Percentiles rank a stretch among this genome's conserved stretches.
Evolutionary conservation across 2,113 vertebrate species (phyloP).

Genomic region (Antechinus stuartii): DNA sequence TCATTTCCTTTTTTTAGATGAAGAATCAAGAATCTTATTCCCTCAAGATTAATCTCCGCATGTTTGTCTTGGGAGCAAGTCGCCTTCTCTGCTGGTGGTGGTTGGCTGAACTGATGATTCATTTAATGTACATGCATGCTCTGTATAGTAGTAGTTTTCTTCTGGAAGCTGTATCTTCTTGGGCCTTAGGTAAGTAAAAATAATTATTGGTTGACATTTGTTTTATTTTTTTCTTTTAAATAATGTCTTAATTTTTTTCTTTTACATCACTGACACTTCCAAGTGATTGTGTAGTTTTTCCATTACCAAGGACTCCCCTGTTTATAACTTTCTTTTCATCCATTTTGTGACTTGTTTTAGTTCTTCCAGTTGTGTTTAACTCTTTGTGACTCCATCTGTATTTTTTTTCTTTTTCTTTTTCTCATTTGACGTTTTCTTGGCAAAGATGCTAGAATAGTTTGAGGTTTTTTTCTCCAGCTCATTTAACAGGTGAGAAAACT

Average conservation of each 20-base stretch:
- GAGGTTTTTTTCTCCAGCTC: not conserved
- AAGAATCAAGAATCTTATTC: slow-evolving; percentile 78
- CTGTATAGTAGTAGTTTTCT: slow-evolving; percentile 90
- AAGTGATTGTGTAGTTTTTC: not conserved
- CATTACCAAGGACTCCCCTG: not conserved
- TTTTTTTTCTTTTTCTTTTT: too few relatives aligned
- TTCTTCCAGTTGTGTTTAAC: not conserved
- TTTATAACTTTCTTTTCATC: not conserved
- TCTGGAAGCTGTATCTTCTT: slow-evolving; percentile 90
- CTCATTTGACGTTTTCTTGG: not conserved
- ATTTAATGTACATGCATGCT: slow-evolving; percentile 94
- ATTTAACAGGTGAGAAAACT: not conserved
- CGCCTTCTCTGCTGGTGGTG: slow-evolving; percentile 94
- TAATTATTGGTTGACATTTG: not conserved
- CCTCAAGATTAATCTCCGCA: slow-evolving; percentile 63
- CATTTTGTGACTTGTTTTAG: not conserved
- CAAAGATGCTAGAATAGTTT: not conserved
- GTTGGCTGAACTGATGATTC: slow-evolving; percentile 93
- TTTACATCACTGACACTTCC: not conserved
- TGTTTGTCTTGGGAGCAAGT: slow-evolving; percentile 81
- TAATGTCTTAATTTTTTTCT: not conserved
- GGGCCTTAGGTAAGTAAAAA: slow-evolving; percentile 91
- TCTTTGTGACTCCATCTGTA: not conserved
- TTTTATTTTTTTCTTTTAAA: not conserved
- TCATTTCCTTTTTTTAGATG: slow-evolving; percentile 86